Evolutionary conservation across 2,888 invertebrate species (phyloP).

Genomic region (Chrysolina americana): DNA sequence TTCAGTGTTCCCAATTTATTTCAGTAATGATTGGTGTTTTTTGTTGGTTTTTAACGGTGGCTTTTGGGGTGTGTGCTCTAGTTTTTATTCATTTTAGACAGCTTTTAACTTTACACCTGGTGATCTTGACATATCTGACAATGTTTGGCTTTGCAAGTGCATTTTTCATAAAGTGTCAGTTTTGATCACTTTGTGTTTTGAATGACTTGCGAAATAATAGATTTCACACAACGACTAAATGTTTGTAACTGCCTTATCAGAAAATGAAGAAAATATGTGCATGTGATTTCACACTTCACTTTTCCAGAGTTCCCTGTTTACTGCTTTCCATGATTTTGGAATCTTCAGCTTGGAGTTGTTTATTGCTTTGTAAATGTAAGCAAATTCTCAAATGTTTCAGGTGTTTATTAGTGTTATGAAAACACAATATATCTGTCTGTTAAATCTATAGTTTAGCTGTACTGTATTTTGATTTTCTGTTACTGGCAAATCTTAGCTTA

Average conservation of each 20-base stretch:
- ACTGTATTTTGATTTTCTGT: conserved; percentile 23
- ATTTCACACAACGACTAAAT: conserved; percentile 26
- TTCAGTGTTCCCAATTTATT: conserved; percentile 59
- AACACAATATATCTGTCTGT: neutral
- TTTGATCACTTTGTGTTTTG: conserved; percentile 17
- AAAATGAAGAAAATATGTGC: conserved; percentile 34
- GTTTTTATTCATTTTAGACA: conserved; percentile 52
- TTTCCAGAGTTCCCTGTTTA: conserved; percentile 38
- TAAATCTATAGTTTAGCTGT: conserved; percentile 14
- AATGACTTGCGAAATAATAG: conserved; percentile 23
- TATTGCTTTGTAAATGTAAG: conserved; percentile 42
- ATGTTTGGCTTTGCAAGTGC: conserved; percentile 14
- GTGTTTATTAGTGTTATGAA: conserved; percentile 22
- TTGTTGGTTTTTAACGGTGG: conserved; percentile 63
- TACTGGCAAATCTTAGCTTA: conserved; percentile 23
- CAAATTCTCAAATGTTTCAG: conserved; percentile 15
- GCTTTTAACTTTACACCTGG: conserved; percentile 47
- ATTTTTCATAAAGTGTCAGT: neutral
- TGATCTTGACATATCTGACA: conserved; percentile 31
- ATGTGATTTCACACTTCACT: conserved; percentile 45
- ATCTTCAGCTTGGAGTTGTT: conserved; percentile 43
- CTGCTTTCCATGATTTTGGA: conserved; percentile 42
- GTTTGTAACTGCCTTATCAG: conserved; percentile 36
- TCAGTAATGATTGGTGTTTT: conserved; percentile 60
- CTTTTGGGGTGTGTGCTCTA: conserved; percentile 62